Evolutionary conservation across 2,888 invertebrate species (phyloP), one percentile per base, ranked within the genome.

Genomic region (Drosophila eohydei): DNA sequence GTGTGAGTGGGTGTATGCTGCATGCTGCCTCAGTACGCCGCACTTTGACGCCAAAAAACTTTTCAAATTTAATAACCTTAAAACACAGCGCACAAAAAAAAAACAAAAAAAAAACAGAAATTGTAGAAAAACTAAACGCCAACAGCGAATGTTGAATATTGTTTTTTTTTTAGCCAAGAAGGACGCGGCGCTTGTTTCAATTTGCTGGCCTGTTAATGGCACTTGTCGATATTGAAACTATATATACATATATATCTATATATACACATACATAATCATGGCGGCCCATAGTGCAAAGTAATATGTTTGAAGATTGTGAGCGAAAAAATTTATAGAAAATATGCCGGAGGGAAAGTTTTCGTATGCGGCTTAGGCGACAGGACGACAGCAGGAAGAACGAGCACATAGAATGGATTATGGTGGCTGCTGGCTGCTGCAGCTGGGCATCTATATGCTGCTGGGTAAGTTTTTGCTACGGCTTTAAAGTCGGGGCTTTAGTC

Each of bases 41-140:
- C 61, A 69, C 77, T 74, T 72, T 80, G 88, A 78, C 84, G 84
- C 83, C 80, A 78, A 80, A 75, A 89, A 88, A 88, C 69, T 89
- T 88, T 90, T 83, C 74, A 80, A 90, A 87, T 90, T 90, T 82
- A 87, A 88, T 90, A 82, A 82, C 81, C 76, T 84, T 81, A 78
- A 81, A 87, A 86, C 71, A 76, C 67, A 81, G 70, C 58, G 43
- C 50, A 34, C 41, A 52, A 56, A 74, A 71, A 64, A 61, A 56
- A 5, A 26, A 28, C 4, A 34, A 14, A 32, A 2, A 26, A n/a
- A 21, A 40, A 32, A 34, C 21, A 1, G 21, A 16, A 50, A 32
- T 36, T 36, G 36, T n/a, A 30, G 52, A 28, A 36, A 58, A 38
- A 38, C 58, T 36, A 58, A 48, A 50, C 56, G 67, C 57, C 70